Evolutionary conservation across 2,888 invertebrate species (phyloP).

Genomic region (Nephrotoma appendiculata): DNA sequence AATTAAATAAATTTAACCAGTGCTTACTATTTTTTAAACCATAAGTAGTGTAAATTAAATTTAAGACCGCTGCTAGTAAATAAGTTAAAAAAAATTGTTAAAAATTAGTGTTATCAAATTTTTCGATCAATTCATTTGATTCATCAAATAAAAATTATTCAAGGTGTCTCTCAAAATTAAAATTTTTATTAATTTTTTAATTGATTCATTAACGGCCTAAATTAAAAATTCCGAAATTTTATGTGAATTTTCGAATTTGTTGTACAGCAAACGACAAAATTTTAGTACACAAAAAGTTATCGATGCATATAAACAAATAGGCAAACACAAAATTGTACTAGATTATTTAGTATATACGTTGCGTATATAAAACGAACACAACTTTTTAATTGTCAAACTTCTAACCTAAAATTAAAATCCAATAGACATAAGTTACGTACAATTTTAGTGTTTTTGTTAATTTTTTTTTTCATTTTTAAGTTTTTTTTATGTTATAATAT

Average conservation of each 20-base stretch:
- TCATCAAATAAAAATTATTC: no score
- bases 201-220: no score
- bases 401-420: background rate
- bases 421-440: background rate
- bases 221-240: background rate
- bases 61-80: no score
- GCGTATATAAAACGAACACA: background rate
- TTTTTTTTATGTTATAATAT: background rate
- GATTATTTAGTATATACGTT: background rate
- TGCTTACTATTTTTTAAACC: no score
- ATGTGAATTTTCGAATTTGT: background rate
- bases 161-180: no score
- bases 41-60: no score
- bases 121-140: no score
- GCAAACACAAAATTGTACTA: background rate
- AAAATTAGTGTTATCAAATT: no score
- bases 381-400: background rate
- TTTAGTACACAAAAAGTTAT: background rate
- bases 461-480: background rate
- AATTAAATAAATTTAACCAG: no score
- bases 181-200: no score
- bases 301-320: background rate
- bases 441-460: background rate
- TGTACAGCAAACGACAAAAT: background rate
- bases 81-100: no score